phyloP scores from a whole-genome alignment of 2,888 invertebrate genomes.

The Meghimatium bilineatum region DNA sequence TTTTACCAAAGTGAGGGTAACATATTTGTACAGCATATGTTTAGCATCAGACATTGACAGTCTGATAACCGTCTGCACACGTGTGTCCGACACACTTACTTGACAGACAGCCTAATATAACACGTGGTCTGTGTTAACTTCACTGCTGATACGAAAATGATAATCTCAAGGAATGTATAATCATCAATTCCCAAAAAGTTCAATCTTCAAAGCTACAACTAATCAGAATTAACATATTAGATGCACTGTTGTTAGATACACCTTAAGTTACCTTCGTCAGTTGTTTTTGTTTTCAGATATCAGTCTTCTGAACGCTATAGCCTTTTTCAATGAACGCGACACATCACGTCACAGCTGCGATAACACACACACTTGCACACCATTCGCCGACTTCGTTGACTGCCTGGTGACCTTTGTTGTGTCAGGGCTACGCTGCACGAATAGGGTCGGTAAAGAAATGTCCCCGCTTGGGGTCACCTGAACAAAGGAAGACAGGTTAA shows the following conservation, averaged over 20 bases:
- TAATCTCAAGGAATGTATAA: neutral
- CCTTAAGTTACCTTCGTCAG: neutral
- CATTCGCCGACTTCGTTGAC: neutral
- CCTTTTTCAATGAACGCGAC: neutral
- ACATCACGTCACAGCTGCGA: neutral
- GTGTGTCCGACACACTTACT: neutral
- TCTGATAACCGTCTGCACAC: neutral
- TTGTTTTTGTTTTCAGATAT: too few species aligned
- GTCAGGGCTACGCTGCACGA: neutral
- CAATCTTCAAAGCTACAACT: neutral
- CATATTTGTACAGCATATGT: neutral
- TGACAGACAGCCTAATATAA: neutral
- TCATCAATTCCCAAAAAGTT: neutral
- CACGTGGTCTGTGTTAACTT: neutral
- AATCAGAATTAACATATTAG: neutral
- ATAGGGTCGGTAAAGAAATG: neutral
- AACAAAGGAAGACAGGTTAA: neutral
- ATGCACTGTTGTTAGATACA: neutral
- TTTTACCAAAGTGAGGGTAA: neutral
- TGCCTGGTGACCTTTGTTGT: conserved; percentile 14
- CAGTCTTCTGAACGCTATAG: neutral
- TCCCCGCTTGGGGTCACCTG: neutral
- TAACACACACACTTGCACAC: neutral
- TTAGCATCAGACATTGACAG: neutral
- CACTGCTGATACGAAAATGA: neutral